Base-by-base conservation (phyloP, 2,888 invertebrate species). In the Pegoplata infirma region DNA sequence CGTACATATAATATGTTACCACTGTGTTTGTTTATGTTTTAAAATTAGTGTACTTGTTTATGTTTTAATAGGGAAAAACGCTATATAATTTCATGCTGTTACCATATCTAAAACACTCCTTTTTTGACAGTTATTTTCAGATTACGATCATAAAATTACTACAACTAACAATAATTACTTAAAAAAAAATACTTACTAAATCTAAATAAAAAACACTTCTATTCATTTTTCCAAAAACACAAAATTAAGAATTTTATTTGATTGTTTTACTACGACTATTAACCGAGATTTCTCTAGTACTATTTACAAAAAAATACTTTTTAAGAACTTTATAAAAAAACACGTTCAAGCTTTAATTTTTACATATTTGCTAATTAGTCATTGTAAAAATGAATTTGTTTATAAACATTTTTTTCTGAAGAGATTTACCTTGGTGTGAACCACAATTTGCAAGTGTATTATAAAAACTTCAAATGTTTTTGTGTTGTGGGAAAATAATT, bases 251-350 rank as follows among this genome's bases (percentile, higher is more conserved):
- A n/a, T n/a, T n/a, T n/a, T 19, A 25, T 23, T 49, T 49, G n/a
- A 19, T 21, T 17, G 56, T 56, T 56, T 8, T 19, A 19, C 25
- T 19, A n/a, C n/a, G n/a, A n/a, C 12, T 51, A 7, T 12, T 32
- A 36, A 36, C 19, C 10, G 12, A 28, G 17, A 56, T 36, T 58
- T 36, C 19, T 63, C 12, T 47, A 61, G 16, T 44, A 61, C 32
- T 25, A 16, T 44, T 32, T 12, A 3, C 4, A 16, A 44, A n/a
- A n/a, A n/a, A n/a, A n/a, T n/a, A 53, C 49, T 21, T 17, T n/a
- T 19, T 0, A 12, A 12, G 49, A 49, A 21, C 19, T 23, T 23
- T n/a, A 6, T 25, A 5, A 4, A n/a, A n/a, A n/a, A 53, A 8
- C 25, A n/a, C n/a, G 21, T n/a, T 49, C 19, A 25, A 5, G n/a